Conservation (phyloP, 1,140 invertebrate genomes). For the Cataglyphis hispanica region DNA sequence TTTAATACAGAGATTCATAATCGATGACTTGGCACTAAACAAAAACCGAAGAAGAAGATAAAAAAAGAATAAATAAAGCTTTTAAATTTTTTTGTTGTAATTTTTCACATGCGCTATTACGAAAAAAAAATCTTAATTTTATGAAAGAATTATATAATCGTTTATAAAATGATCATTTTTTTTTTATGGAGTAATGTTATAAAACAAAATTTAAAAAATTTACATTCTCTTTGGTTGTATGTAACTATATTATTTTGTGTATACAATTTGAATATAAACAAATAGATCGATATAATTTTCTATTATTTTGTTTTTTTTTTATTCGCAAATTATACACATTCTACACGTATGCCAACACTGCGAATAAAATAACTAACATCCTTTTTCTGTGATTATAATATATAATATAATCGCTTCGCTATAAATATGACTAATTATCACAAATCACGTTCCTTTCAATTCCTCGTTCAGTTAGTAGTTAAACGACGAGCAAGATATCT, state of each 20-base stretch:
- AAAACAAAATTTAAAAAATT: not conserved
- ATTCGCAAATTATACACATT: slow-evolving; percentile 29
- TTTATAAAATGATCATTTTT: not conserved
- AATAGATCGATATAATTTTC: not conserved
- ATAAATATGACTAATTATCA: slow-evolving; percentile 20
- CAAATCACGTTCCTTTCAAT: slow-evolving; percentile 32
- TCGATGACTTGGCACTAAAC: not conserved
- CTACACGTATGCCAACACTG: slow-evolving; percentile 27
- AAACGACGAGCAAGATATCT: slow-evolving; percentile 33
- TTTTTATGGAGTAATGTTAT: not conserved
- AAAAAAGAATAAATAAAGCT: not conserved
- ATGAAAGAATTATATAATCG: not conserved
- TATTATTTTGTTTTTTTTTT: slow-evolving; percentile 3
- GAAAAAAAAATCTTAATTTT: not conserved
- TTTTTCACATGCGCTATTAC: not conserved
- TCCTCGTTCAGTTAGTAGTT: slow-evolving; percentile 27
- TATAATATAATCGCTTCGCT: slow-evolving; percentile 42
- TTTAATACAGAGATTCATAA: not conserved
- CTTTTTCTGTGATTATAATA: slow-evolving; percentile 20
- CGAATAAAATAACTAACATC: slow-evolving; percentile 4
- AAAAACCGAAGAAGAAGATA: not conserved
- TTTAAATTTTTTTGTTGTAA: not conserved
- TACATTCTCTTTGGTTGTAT: not conserved
- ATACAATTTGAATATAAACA: not conserved
- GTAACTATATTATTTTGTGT: not conserved